Conservation (phyloP, 2,113 vertebrate genomes). For the Tringa solitaria region DNA sequence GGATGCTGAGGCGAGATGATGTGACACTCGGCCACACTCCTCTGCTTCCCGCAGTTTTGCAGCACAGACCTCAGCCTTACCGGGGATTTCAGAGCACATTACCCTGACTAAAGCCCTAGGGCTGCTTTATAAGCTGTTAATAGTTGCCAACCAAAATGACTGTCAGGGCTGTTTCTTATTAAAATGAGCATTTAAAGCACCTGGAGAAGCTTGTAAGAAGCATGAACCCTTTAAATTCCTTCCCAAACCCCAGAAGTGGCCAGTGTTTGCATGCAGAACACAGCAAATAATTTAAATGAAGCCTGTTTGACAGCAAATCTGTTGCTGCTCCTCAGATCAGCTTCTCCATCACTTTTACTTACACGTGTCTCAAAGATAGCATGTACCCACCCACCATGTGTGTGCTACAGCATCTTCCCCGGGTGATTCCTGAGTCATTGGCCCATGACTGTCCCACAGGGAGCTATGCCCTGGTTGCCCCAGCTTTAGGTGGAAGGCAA, state of each 20-base stretch:
- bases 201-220: neutral
- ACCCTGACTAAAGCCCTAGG: neutral
- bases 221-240: neutral
- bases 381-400: fast-evolving
- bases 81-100: neutral
- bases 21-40: neutral
- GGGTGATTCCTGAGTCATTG: neutral
- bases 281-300: neutral
- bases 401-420: neutral
- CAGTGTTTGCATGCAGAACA: neutral
- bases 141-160: constrained; percentile 13
- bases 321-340: neutral
- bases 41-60: neutral
- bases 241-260: neutral
- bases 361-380: neutral
- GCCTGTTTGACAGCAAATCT: neutral
- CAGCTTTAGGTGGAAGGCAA: neutral
- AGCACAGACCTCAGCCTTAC: neutral
- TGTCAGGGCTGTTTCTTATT: neutral
- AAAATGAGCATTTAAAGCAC: neutral
- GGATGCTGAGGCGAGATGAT: neutral
- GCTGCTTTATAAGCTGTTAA: neutral
- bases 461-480: neutral
- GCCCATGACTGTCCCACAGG: fast-evolving
- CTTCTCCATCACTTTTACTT: neutral